phyloP scores from a whole-genome alignment of 2,888 invertebrate genomes.

The Glaucopsyche alexis region DNA sequence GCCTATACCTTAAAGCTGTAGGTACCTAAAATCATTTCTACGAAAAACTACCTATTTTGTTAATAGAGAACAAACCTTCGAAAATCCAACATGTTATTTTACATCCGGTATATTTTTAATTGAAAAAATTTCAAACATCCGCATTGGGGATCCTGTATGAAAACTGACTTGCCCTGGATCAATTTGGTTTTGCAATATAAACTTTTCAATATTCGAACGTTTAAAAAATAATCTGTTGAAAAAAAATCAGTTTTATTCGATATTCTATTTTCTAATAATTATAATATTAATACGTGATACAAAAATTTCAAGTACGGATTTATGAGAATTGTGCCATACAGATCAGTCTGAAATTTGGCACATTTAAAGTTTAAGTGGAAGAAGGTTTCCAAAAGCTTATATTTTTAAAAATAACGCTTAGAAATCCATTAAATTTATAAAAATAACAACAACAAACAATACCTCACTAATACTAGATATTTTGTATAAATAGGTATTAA shows the following conservation, averaged over 20 bases:
- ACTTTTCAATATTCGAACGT: constrained; percentile 29
- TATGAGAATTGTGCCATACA: too few species aligned
- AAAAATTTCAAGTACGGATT: neutral
- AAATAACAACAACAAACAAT: too few species aligned
- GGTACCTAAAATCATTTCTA: neutral
- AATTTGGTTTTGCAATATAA: constrained; percentile 28
- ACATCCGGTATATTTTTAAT: neutral
- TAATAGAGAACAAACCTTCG: neutral
- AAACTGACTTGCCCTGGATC: constrained; percentile 22
- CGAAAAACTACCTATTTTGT: neutral
- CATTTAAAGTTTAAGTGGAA: too few species aligned
- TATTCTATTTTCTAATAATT: neutral
- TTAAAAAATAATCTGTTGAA: neutral
- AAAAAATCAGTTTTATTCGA: neutral
- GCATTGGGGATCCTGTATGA: constrained; percentile 14
- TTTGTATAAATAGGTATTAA: too few species aligned
- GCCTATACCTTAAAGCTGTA: too few species aligned
- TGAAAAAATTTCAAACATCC: constrained; percentile 27
- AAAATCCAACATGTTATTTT: neutral
- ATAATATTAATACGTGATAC: too few species aligned
- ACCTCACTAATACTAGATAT: too few species aligned
- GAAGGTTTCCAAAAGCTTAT: too few species aligned
- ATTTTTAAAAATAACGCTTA: too few species aligned
- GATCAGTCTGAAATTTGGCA: too few species aligned
- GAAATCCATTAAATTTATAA: too few species aligned